Evolutionary conservation across 2,113 vertebrate genomes (phyloP).

Genomic region (Lamprotornis superbus): DNA sequence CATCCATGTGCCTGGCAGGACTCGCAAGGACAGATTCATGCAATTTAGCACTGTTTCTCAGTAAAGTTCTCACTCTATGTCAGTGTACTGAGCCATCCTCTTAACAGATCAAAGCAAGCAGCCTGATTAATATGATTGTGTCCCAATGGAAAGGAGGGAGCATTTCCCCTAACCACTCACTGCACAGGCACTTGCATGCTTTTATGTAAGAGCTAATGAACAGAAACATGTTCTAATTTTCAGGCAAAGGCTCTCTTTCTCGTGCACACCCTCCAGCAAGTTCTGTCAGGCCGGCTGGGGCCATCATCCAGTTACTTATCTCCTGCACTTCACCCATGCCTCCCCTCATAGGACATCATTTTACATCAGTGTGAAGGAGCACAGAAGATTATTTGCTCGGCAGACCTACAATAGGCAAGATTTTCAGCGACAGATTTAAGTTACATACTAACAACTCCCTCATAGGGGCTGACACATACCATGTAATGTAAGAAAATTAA

Average conservation of each 20-base stretch:
- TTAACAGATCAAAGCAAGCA: neutral
- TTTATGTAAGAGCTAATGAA: neutral
- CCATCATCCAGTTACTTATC: neutral
- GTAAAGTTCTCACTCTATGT: neutral
- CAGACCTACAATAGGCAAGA: neutral
- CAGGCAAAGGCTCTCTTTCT: neutral
- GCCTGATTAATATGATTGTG: neutral
- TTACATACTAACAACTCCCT: neutral
- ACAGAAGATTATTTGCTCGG: neutral
- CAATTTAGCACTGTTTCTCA: neutral
- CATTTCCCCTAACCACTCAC: neutral
- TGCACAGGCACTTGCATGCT: neutral
- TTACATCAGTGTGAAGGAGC: neutral
- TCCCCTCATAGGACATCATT: neutral
- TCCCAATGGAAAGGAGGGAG: neutral
- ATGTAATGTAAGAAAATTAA: neutral
- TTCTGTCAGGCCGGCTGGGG: neutral
- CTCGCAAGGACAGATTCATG: neutral
- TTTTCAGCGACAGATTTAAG: neutral
- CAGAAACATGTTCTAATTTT: neutral
- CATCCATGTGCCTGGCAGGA: neutral
- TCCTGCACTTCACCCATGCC: neutral
- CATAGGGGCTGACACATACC: neutral
- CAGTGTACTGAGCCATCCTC: neutral
- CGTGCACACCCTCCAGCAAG: rapidly evolving